These are phyloP conservation scores for Cranoglanis bouderius DNA, from an alignment of 2,113 vertebrate genomes.

Conservation along the genomic window DNA sequence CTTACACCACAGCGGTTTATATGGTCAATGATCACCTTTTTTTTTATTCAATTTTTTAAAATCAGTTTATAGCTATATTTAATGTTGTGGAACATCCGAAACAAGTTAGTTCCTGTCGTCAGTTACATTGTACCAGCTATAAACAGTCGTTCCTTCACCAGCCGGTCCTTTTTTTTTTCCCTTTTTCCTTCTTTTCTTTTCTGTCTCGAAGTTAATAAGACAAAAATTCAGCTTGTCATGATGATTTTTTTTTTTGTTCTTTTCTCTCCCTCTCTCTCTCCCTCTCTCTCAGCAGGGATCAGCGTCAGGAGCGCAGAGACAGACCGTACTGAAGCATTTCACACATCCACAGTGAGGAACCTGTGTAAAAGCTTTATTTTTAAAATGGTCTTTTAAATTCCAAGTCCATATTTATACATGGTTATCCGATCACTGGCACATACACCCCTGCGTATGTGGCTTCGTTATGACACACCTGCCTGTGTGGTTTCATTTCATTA, in stretches of 20 bases:
- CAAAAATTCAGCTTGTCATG: no score
- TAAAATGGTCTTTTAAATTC: conserved; percentile 54
- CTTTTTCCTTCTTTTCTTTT: no score
- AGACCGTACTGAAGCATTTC: conserved; percentile 55
- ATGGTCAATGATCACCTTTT: no score
- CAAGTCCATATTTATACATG: conserved; percentile 57
- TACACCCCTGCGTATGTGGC: no score
- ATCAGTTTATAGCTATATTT: background rate
- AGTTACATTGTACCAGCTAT: background rate
- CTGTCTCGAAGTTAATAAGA: background rate
- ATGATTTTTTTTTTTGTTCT: no score
- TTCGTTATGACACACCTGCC: background rate
- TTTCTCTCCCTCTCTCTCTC: background rate
- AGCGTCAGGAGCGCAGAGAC: conserved; percentile 61
- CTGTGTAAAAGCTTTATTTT: conserved; percentile 38
- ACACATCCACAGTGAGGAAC: background rate
- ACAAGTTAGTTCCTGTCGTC: background rate
- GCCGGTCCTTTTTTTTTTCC: background rate
- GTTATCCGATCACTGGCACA: background rate
- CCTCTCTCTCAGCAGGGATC: conserved; percentile 42
- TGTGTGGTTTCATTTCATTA: conserved; percentile 4
- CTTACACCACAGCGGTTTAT: no score
- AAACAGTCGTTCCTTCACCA: background rate
- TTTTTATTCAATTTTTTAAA: background rate
- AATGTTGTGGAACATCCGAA: background rate